Base-by-base conservation (phyloP, 2,113 vertebrate genomes). In the Climacteris rufus region DNA sequence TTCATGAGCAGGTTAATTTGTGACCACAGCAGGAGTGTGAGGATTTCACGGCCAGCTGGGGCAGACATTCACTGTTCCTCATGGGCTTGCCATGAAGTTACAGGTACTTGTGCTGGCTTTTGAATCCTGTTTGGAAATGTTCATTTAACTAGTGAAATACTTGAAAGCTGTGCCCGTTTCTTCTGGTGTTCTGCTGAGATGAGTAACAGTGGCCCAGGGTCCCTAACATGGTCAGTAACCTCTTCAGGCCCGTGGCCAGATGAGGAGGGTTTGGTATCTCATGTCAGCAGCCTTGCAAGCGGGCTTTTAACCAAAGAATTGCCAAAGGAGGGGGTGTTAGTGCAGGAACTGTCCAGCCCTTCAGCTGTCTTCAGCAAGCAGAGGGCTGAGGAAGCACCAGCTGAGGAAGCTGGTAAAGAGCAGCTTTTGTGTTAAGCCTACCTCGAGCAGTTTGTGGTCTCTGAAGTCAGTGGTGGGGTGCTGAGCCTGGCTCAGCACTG, bases 1-100 rank as follows among this genome's bases (percentile, higher is more conserved):
- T 96, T 94, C 80, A 28, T 5, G 72, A 91, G 60, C 76, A 74
- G 82, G 88, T 74, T 91, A 83, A 20, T 75, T 54, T 83, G 64
- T 94, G 91, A 88, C 87, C 93, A 72, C 70, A 95, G 77, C 53
- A 79, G 52, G 83, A 94, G 80, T 4, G 39, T 74, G 64, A 91
- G 79, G 59, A 89, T 94, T 95, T 89, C 75, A 25, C 49, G 91
- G 63, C 90, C 76, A 84, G 87, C 91, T 21, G 20, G 84, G 87
- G 35, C 57, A 91, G 71, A 86, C 64, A n/a, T 37, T 44, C 24
- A 1, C 78, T 96, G 45, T 53, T 97, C 77, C 74, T 78, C 39
- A 2, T 9, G 28, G 81, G 47, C 64, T 65, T 52, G 45, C 82
- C 19, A 1, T 33, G 87, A 47, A 76, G 71, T 56, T 96, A 15